These are phyloP conservation scores for Nothoprocta pentlandii DNA, from an alignment of 2,113 vertebrate species.

Conservation along the genomic window DNA sequence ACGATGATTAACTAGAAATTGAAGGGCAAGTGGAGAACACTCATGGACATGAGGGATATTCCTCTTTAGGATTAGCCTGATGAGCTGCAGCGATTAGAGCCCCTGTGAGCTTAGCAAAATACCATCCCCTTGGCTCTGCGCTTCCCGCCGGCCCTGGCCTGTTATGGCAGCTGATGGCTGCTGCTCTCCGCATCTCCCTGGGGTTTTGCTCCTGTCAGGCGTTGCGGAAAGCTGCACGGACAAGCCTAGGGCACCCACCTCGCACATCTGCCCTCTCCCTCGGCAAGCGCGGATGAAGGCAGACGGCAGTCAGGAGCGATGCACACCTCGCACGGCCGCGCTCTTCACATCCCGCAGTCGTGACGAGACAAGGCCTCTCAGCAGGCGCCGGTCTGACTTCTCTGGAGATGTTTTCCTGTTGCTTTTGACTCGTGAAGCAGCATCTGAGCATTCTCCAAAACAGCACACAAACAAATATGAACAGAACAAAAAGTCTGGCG, in stretches of 20 bases:
- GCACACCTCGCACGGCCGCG: not conserved
- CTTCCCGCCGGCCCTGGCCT: not conserved
- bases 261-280: not conserved
- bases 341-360: not conserved
- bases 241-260: accelerated
- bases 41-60: not conserved
- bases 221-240: not conserved
- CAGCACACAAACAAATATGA: not conserved
- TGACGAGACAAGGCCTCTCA: not conserved
- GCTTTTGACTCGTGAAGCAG: not conserved
- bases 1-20: not conserved
- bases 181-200: not conserved
- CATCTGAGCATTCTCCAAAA: not conserved
- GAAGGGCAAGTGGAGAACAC: not conserved
- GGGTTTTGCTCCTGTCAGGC: not conserved
- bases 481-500: not conserved
- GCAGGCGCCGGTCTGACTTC: not conserved
- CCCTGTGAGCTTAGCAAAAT: not conserved
- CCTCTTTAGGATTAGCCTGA: not conserved
- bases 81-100: not conserved
- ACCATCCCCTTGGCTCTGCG: not conserved
- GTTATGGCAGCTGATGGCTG: not conserved
- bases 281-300: not conserved
- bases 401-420: not conserved
- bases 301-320: not conserved